Evolutionary conservation across 2,113 vertebrate genomes (phyloP).

Genomic region (Coptodon rendalli): DNA sequence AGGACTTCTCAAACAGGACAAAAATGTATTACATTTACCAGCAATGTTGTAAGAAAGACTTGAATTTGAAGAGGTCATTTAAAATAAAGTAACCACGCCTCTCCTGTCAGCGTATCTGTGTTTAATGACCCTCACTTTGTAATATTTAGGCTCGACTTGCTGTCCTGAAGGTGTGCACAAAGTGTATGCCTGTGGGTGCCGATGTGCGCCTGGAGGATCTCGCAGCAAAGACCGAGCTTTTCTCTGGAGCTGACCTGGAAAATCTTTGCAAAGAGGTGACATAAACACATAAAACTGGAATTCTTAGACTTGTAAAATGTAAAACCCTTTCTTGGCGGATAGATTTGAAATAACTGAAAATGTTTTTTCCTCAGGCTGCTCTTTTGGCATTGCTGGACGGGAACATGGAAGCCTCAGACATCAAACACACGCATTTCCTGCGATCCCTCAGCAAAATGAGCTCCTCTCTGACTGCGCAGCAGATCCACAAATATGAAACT

Average conservation of each 20-base stretch:
- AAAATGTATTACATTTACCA: neutral
- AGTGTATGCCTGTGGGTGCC: conserved; percentile 72
- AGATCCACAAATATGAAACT: conserved; percentile 78
- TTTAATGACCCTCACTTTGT: neutral
- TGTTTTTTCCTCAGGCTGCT: conserved; percentile 77
- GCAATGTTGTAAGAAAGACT: neutral
- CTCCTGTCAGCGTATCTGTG: neutral
- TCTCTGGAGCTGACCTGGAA: conserved; percentile 90
- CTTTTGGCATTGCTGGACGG: conserved; percentile 83
- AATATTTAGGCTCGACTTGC: conserved; percentile 78
- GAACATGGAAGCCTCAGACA: conserved; percentile 73
- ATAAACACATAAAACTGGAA: neutral
- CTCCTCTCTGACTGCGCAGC: conserved; percentile 77
- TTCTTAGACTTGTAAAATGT: neutral
- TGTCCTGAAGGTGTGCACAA: conserved; percentile 80
- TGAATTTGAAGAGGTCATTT: neutral
- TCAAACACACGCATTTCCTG: conserved; percentile 79
- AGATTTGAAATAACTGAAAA: neutral
- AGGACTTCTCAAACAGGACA: neutral
- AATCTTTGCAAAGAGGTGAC: conserved; percentile 92
- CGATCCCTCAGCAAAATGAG: conserved; percentile 71
- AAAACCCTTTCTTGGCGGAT: neutral
- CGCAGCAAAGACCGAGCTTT: conserved; percentile 73
- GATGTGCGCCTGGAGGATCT: conserved; percentile 80
- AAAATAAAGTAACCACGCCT: neutral